A percentile compares a stretch with the other conserved stretches of the same genome.
Evolutionary conservation across 1,140 invertebrate species (phyloP).

Genomic region (Teleogryllus occipitalis): DNA sequence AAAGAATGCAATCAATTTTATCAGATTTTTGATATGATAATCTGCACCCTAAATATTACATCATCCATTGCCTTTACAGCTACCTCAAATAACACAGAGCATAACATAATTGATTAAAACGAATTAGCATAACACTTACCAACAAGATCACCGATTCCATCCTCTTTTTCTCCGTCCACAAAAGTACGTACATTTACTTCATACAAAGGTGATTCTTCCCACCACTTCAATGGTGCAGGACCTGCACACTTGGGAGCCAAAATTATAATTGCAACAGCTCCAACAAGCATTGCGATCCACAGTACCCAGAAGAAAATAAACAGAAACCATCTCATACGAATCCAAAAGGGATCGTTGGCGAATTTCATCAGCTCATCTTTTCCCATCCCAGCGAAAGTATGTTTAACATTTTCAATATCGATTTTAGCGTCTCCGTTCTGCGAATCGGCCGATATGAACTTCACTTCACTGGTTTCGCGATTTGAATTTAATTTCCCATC

Average conservation of each 20-base stretch:
- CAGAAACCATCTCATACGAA: conserved; percentile 71
- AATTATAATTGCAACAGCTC: conserved; percentile 74
- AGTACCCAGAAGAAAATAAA: conserved; percentile 79
- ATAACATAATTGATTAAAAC: not conserved
- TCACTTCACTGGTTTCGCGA: conserved; percentile 38
- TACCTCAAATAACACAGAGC: not conserved
- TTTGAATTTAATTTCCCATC: conserved; percentile 11
- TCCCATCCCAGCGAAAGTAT: conserved; percentile 66
- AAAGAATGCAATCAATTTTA: not conserved
- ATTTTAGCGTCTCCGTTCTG: conserved; percentile 81
- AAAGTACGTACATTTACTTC: conserved; percentile 46
- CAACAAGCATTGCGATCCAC: conserved; percentile 77
- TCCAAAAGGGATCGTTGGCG: conserved; percentile 88
- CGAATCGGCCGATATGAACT: conserved; percentile 57
- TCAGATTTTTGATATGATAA: conserved; percentile 16
- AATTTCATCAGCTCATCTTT: conserved; percentile 89
- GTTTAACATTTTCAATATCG: conserved; percentile 57
- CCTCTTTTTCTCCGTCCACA: conserved; percentile 42
- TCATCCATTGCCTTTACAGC: not conserved
- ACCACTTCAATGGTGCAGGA: conserved; percentile 59
- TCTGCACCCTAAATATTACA: conserved; percentile 7
- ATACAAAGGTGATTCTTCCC: conserved; percentile 52
- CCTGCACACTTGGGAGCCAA: conserved; percentile 72
- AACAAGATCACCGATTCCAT: conserved; percentile 42
- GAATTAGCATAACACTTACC: conserved; percentile 30